A percentile compares a stretch with the other conserved stretches of the same genome.
phyloP scores from a whole-genome alignment of 2,888 invertebrate genomes.

The Hirtodrosophila confusa region DNA sequence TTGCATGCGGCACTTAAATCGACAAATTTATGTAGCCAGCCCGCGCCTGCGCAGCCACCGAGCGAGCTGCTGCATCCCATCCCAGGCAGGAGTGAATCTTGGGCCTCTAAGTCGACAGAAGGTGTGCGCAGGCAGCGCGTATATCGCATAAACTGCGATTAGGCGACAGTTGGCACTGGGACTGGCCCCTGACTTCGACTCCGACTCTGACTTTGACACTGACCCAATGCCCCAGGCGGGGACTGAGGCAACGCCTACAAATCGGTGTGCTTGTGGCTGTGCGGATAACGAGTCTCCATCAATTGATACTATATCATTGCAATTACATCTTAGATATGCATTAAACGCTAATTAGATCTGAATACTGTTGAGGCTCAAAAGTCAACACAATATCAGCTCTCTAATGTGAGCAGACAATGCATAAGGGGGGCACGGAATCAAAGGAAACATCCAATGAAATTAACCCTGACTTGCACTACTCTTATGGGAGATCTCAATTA shows the following conservation, averaged over 20 bases:
- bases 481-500: neutral
- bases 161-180: conserved; percentile 77
- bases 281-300: too few relatives aligned
- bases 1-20: conserved; percentile 76
- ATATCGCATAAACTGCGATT: conserved; percentile 80
- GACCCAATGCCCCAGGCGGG: conserved; percentile 66
- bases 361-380: conserved; percentile 5
- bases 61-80: conserved; percentile 26
- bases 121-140: conserved; percentile 78
- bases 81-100: conserved; percentile 13
- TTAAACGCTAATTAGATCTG: conserved; percentile 9
- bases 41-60: conserved; percentile 65
- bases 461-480: neutral
- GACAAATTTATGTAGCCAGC: conserved; percentile 75
- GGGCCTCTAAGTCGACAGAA: conserved; percentile 60
- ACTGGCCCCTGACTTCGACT: conserved; percentile 3
- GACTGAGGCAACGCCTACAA: conserved; percentile 11
- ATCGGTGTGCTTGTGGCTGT: neutral
- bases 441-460: neutral
- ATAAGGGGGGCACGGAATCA: neutral
- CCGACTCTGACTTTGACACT: conserved; percentile 43
- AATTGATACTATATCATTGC: conserved; percentile 12
- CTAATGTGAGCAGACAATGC: conserved; percentile 6
- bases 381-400: neutral
- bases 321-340: neutral